Percentiles rank a stretch among this genome's conserved stretches.
phyloP scores from a whole-genome alignment of 1,140 invertebrate genomes.

The Oryctes rhinoceros region DNA sequence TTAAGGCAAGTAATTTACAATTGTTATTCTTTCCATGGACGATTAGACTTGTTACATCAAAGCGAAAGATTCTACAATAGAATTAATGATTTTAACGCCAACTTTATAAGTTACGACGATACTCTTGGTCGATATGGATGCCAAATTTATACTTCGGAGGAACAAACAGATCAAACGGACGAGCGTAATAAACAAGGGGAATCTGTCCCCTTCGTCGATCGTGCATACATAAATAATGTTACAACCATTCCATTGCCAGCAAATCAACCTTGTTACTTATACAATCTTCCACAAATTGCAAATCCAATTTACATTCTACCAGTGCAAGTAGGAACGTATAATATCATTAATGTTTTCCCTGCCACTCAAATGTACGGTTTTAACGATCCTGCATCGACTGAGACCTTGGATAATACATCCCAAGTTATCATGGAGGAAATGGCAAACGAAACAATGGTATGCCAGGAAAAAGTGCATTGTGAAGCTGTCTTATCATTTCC shows the following conservation, averaged over 20 bases:
- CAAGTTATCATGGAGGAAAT: not conserved
- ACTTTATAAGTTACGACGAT: constrained; percentile 1
- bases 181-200: not conserved
- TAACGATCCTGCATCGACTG: not conserved
- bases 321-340: not conserved
- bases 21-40: constrained; percentile 97
- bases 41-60: constrained; percentile 85
- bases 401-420: not conserved
- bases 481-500: not conserved
- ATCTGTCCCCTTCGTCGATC: not conserved
- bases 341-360: not conserved
- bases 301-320: not conserved
- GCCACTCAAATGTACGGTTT: not conserved
- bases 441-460: not conserved
- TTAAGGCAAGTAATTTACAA: constrained; percentile 96
- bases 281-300: not conserved
- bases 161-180: not conserved
- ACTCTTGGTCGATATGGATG: not conserved
- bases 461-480: not conserved
- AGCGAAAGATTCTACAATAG: not conserved
- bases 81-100: not conserved
- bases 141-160: not conserved
- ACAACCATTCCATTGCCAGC: not conserved
- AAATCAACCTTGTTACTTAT: constrained; percentile 9
- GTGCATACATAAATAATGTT: not conserved